Conservation (phyloP, 2,888 invertebrate genomes). For the Torymus texanus region DNA sequence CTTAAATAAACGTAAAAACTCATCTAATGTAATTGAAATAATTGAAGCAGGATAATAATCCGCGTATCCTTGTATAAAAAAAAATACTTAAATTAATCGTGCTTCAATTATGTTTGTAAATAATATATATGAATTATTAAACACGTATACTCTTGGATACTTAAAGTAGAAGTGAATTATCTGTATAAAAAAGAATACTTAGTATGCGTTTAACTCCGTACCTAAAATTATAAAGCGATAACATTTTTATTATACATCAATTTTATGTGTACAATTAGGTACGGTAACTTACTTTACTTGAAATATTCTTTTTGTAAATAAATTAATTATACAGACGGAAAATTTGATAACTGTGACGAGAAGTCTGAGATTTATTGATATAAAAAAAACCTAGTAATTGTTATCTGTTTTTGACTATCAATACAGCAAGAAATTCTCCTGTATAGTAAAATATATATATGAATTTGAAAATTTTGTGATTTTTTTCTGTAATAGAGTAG, state of each 20-base stretch:
- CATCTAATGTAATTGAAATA: conserved; percentile 26
- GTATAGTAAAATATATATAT: conserved; percentile 1
- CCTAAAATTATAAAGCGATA: conserved; percentile 35
- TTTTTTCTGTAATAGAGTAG: conserved; percentile 20
- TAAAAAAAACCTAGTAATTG: conserved; percentile 23
- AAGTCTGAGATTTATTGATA: conserved; percentile 20
- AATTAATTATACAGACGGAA: conserved; percentile 17
- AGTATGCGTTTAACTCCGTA: conserved; percentile 38
- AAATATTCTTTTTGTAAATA: conserved; percentile 46
- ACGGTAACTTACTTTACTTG: conserved; percentile 3
- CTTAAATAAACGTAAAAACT: conserved; percentile 1
- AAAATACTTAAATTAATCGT: conserved; percentile 8
- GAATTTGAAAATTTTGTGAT: conserved; percentile 31
- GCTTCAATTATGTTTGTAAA: conserved; percentile 48
- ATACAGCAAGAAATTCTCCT: conserved; percentile 3
- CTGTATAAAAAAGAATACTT: conserved; percentile 39
- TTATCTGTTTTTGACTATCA: conserved; percentile 33
- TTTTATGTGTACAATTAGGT: conserved; percentile 37
- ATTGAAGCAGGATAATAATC: conserved; percentile 26
- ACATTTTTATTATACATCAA: conserved; percentile 27
- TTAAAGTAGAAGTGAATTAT: conserved; percentile 39
- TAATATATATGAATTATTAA: conserved; percentile 5
- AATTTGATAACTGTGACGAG: conserved; percentile 29
- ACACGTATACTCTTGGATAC: conserved; percentile 38
- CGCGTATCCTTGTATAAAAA: conserved; percentile 36